Percentiles rank a stretch among this genome's conserved stretches.
Evolutionary conservation across 2,113 vertebrate species (phyloP).

Genomic region (Notarius lentiginosus): DNA sequence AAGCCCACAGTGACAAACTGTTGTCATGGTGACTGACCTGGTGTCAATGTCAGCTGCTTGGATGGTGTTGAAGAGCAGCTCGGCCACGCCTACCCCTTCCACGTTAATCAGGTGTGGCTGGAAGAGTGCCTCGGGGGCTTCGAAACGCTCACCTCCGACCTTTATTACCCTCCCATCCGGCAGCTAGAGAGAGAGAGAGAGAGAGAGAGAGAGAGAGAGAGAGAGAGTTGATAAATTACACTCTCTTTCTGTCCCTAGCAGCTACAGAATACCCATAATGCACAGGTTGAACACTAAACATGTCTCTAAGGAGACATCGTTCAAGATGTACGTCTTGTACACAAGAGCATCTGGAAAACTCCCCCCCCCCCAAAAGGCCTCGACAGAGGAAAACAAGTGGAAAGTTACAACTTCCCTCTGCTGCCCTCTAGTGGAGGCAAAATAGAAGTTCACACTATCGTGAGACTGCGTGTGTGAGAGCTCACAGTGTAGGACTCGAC

Average conservation of each 20-base stretch:
- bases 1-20: background rate
- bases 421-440: conserved; percentile 24
- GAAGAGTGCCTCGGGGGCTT: conserved; percentile 86
- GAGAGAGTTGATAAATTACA: background rate
- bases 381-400: background rate
- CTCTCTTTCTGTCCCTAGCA: background rate
- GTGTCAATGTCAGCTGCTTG: conserved; percentile 89
- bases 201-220: conserved; percentile 42
- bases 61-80: conserved; percentile 89
- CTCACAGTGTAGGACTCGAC: conserved; percentile 89
- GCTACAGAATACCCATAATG: background rate
- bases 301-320: background rate
- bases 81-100: conserved; percentile 88
- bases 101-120: conserved; percentile 91
- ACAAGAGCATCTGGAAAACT: background rate
- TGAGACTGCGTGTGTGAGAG: conserved; percentile 24
- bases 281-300: background rate
- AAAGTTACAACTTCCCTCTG: background rate
- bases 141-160: conserved; percentile 87
- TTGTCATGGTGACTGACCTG: conserved; percentile 65
- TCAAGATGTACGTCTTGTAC: background rate
- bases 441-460: background rate
- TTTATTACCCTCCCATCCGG: conserved; percentile 88
- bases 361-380: too few species aligned
- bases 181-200: conserved; percentile 68